Evolutionary conservation across 2,797 vertebrate genomes (phyloP), one percentile per base, ranked within the genome.

Genomic region (Esox masquinongy): DNA sequence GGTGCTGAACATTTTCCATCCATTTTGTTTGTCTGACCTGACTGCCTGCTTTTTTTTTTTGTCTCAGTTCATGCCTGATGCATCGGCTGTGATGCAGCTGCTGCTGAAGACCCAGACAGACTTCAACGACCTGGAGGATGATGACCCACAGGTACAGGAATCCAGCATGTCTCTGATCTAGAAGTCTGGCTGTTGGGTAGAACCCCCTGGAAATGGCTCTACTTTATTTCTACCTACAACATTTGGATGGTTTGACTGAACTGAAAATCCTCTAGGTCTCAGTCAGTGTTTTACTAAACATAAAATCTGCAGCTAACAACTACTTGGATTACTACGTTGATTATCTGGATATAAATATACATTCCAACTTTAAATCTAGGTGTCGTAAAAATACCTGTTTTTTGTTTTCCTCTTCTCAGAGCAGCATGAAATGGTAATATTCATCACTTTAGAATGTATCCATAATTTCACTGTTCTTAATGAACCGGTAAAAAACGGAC

Each of bases 61-160:
- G 4, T 47, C 68, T 29, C 78, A 99, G 98, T 99, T 99, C 86
- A 99, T 99, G 96, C 97, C 97, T n/a, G 98, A 99, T 16, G 98
- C 98, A 3, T 98, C 98, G 0, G 98, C 97, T 26, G 98, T 99
- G 84, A 99, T 99, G 98, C 97, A 99, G 84, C 92, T 99, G 1
- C 93, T 99, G 36, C 51, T 99, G 78, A 99, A 98, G 87, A 99
- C 98, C 19, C 98, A 99, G 75, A 99, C 98, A 0, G 97, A 99
- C 89, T 99, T 99, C 84, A 98, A 93, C 56, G 97, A 99, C 77
- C 90, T 99, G 88, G 98, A 99, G 64, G 98, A 99, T 2, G 98
- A 99, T 0, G 98, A 99, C 64, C 98, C 98, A 66, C 98, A 99
- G 95, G 98, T 96, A 76, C 5, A 14, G 43, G 12, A 2, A 14